Evolutionary conservation across 2,113 vertebrate genomes (phyloP).

Genomic region (Synodontis membranacea): DNA sequence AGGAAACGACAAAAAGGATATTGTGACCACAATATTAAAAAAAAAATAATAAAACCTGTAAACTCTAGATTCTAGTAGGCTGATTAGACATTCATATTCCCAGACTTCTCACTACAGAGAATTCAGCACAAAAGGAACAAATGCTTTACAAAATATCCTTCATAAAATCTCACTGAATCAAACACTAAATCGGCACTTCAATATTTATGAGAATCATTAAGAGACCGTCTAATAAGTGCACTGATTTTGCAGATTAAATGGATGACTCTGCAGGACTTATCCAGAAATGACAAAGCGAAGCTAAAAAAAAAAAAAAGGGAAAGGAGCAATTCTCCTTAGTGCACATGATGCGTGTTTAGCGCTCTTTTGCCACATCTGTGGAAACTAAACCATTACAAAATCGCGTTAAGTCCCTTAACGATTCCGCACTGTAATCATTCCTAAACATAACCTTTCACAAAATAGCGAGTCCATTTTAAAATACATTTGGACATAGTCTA

Average conservation of each 20-base stretch:
- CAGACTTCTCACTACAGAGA: not conserved
- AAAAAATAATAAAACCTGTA: too few species aligned
- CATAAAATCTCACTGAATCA: too few species aligned
- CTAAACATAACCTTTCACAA: not conserved
- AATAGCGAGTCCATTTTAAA: not conserved
- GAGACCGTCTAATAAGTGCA: not conserved
- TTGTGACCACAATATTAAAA: too few species aligned
- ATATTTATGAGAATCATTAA: not conserved
- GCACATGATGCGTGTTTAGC: not conserved
- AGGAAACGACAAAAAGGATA: too few species aligned
- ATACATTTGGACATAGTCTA: not conserved
- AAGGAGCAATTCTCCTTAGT: not conserved
- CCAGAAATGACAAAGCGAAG: not conserved
- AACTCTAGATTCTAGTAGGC: too few species aligned
- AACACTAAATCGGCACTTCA: not conserved
- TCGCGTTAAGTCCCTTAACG: not conserved
- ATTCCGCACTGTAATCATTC: not conserved
- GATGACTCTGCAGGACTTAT: slow-evolving; percentile 1
- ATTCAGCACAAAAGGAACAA: too few species aligned
- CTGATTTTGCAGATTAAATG: slow-evolving; percentile 9
- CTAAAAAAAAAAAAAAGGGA: not conserved
- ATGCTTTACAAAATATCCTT: not conserved
- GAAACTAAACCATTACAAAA: not conserved
- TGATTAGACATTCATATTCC: too few species aligned
- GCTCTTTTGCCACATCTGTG: slow-evolving; percentile 1